Conservation (phyloP, 2,113 vertebrate species). For the Rhinichthys klamathensis region DNA sequence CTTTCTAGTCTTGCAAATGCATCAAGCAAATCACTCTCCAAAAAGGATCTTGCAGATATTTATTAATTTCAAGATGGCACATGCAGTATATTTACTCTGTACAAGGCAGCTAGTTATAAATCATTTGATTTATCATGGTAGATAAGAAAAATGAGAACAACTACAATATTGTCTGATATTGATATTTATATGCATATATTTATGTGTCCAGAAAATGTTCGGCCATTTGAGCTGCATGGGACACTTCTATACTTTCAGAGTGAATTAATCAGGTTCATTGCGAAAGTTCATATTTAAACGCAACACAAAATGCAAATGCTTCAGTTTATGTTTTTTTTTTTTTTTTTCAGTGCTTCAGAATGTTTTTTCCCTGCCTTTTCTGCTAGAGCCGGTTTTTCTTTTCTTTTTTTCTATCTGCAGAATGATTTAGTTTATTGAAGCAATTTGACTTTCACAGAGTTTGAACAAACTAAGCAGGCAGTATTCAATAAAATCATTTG, state of each 20-base stretch:
- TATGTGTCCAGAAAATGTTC: background rate
- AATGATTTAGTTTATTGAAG: slow-evolving; percentile 13
- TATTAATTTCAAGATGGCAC: background rate
- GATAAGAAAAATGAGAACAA: background rate
- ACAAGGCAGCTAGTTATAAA: background rate
- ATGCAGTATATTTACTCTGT: background rate
- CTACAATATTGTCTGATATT: background rate
- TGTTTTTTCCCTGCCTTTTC: background rate
- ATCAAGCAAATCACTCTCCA: background rate
- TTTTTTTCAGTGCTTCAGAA: background rate
- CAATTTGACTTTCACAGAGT: slow-evolving; percentile 20
- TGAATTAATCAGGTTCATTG: background rate
- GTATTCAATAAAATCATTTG: slow-evolving; percentile 29
- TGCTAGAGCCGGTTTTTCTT: slow-evolving; percentile 2
- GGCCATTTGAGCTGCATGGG: background rate
- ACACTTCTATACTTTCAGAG: background rate
- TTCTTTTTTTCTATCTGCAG: background rate
- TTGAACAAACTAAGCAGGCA: slow-evolving; percentile 26
- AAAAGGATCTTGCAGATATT: background rate
- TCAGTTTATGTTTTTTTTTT: background rate
- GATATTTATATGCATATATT: background rate
- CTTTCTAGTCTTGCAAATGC: background rate
- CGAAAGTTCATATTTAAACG: background rate
- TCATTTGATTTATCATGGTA: background rate
- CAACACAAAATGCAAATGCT: background rate